phyloP scores from a whole-genome alignment of 92 coral and sea anemone species.

The Anthopleura xanthogrammica region DNA sequence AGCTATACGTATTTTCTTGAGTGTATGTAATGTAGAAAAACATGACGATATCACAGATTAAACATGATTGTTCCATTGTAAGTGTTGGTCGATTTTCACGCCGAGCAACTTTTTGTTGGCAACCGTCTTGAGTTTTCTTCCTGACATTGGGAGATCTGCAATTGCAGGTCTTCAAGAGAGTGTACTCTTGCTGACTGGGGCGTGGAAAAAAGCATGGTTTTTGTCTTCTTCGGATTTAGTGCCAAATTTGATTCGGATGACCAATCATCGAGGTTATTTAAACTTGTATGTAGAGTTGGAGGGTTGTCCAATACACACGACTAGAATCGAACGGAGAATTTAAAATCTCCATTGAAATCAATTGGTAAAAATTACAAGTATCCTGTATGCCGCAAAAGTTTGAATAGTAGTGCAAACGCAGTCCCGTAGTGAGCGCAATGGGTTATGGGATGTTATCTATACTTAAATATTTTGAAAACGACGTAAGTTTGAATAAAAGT shows the following conservation, averaged over 20 bases:
- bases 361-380: too few relatives aligned
- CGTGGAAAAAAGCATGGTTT: constrained; percentile 38
- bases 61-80: constrained; percentile 18
- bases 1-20: constrained; percentile 18
- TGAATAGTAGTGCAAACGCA: too few relatives aligned
- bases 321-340: too few relatives aligned
- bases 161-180: not conserved
- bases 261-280: constrained; percentile 10
- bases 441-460: too few relatives aligned
- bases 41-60: constrained; percentile 6
- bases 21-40: constrained; percentile 10
- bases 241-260: constrained; percentile 28
- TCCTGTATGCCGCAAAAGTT: too few relatives aligned
- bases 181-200: constrained; percentile 32
- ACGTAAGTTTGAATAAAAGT: too few relatives aligned
- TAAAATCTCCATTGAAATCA: too few relatives aligned
- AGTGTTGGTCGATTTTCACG: constrained; percentile 14
- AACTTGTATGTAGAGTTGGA: too few relatives aligned
- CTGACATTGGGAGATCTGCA: not conserved
- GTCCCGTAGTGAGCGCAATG: too few relatives aligned
- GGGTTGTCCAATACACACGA: too few relatives aligned
- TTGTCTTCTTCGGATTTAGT: constrained; percentile 33
- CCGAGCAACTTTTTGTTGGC: constrained; percentile 13
- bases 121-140: not conserved
- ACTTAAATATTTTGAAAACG: too few relatives aligned